A percentile compares a stretch with the other conserved stretches of the same genome.
Conservation (phyloP, 2,888 invertebrate species). For the Agrochola lychnidis region DNA sequence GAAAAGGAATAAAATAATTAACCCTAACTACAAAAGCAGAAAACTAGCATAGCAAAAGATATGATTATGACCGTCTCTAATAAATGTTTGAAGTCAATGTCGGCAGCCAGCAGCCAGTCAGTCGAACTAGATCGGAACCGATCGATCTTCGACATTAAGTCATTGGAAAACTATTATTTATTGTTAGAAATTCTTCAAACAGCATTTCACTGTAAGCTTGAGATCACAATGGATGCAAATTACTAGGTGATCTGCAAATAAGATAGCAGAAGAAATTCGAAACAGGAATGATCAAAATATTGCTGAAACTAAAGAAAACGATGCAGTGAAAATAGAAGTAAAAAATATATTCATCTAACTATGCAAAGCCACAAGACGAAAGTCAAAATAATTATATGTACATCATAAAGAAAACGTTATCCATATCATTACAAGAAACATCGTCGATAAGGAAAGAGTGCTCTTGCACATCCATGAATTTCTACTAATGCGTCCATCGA, state of each 20-base stretch:
- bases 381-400: too few species aligned
- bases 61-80: constrained; percentile 28
- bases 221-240: constrained; percentile 21
- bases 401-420: background rate
- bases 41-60: constrained; percentile 12
- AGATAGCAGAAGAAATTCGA: background rate
- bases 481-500: constrained; percentile 11
- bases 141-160: constrained; percentile 60
- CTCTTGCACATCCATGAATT: constrained; percentile 11
- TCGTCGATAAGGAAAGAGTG: background rate
- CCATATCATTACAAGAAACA: background rate
- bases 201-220: constrained; percentile 29
- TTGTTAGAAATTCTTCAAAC: constrained; percentile 54
- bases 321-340: background rate
- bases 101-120: constrained; percentile 21
- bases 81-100: constrained; percentile 42
- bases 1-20: background rate
- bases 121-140: constrained; percentile 55
- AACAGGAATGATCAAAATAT: background rate
- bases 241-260: background rate
- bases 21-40: constrained; percentile 8
- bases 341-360: background rate
- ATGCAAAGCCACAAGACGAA: background rate
- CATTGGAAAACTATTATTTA: constrained; percentile 63
- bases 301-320: background rate